Conservation (phyloP, 2,888 invertebrate species). For the Tipula vernalis region DNA sequence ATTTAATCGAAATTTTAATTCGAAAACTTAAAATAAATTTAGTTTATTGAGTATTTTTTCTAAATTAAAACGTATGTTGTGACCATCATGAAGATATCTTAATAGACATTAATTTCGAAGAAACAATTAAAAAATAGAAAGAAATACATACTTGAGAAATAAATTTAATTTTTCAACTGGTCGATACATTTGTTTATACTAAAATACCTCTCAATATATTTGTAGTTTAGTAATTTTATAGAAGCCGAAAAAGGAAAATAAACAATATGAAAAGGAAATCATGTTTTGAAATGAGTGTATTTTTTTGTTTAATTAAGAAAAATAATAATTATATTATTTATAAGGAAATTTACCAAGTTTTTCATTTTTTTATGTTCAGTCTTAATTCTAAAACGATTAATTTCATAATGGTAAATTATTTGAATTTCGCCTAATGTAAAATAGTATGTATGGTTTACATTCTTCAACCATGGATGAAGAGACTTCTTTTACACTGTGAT, state of each 20-base stretch:
- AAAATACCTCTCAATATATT: neutral
- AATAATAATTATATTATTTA: neutral
- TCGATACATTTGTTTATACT: neutral
- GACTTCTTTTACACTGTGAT: conserved; percentile 56
- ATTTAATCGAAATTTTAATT: neutral
- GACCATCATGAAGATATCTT: neutral
- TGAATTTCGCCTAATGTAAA: conserved; percentile 60
- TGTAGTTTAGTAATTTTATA: neutral
- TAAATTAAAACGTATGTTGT: neutral
- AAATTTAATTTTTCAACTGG: neutral
- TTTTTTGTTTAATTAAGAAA: neutral
- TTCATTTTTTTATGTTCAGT: conserved; percentile 14
- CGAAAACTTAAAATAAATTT: neutral
- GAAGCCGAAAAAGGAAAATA: neutral
- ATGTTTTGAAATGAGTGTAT: neutral
- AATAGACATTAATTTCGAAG: neutral
- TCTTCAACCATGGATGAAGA: conserved; percentile 52
- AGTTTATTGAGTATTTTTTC: neutral
- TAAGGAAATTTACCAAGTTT: neutral
- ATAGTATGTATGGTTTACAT: conserved; percentile 75
- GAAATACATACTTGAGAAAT: neutral
- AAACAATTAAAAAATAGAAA: neutral
- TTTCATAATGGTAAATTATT: conserved; percentile 18
- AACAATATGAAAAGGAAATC: neutral
- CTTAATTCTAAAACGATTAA: conserved; percentile 14